phyloP scores from a whole-genome alignment of 2,797 vertebrate genomes.

The Tenualosa ilisha region DNA sequence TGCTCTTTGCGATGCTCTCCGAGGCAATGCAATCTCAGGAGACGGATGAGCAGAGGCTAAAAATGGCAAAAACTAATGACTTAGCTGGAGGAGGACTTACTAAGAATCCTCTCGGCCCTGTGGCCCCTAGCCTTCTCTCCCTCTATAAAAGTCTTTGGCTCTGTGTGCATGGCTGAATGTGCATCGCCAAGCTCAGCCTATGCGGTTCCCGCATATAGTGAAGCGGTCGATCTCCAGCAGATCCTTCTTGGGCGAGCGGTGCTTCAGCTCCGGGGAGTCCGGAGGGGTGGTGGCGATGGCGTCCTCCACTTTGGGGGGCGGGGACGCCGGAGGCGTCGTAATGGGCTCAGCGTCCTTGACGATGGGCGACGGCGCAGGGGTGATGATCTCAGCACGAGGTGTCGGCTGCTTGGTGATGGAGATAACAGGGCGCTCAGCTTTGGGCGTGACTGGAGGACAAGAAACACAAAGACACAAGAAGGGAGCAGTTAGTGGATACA shows the following conservation, averaged over 20 bases:
- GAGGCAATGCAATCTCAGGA: neutral
- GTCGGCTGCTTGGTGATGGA: slow-evolving; percentile 84
- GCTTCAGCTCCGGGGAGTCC: slow-evolving; percentile 78
- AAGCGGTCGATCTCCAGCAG: slow-evolving; percentile 97
- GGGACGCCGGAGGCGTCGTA: slow-evolving; percentile 43
- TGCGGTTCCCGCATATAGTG: slow-evolving; percentile 96
- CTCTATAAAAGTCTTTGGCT: neutral
- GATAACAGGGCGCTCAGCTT: slow-evolving; percentile 67
- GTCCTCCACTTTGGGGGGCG: slow-evolving; percentile 53
- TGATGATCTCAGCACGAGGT: slow-evolving; percentile 71
- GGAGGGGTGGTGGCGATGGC: slow-evolving; percentile 52
- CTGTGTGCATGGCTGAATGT: neutral
- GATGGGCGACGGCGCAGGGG: slow-evolving; percentile 68
- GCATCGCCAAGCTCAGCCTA: slow-evolving; percentile 77
- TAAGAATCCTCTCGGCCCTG: neutral
- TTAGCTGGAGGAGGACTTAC: neutral
- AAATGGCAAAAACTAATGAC: neutral
- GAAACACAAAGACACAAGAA: neutral
- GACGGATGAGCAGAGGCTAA: neutral
- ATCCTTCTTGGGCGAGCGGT: slow-evolving; percentile 86
- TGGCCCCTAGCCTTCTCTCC: neutral
- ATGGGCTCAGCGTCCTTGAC: slow-evolving; percentile 57
- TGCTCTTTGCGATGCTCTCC: neutral
- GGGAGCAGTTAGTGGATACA: neutral
- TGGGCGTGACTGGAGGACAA: slow-evolving; percentile 68